Base-by-base conservation (phyloP, 2,797 vertebrate genomes). In the Borostomias antarcticus region DNA sequence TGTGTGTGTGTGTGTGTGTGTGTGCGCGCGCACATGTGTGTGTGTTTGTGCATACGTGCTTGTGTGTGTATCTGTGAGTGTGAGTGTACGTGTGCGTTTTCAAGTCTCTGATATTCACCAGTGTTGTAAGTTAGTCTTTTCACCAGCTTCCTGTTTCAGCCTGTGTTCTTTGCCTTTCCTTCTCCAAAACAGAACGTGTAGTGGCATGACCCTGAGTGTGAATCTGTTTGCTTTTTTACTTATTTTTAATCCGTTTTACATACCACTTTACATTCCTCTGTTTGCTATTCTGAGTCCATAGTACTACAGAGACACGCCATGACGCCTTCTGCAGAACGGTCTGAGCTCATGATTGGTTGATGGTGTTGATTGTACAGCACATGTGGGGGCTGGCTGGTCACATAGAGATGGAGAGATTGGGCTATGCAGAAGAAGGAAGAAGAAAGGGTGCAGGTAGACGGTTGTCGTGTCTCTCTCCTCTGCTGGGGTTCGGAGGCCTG, bases 141-240 rank as follows among this genome's bases (percentile, higher is more conserved):
- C 40, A 62, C 56, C 4, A 0, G 4, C 57, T 63, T 79, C 54
- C 72, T 68, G 72, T 50, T 57, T 75, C 17, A 1, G 32, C 56
- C 23, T 45, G 8, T 52, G 29, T 8, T 64, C 64, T 68, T 63
- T 68, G 67, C 35, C 64, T 43, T 64, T 69, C 19, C 7, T 61
- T 29, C 32, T 60, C n/a, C 33, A n/a, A 15, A 40, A 35, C 58
- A 19, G 8, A 73, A 70, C 80, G 56, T 76, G 85, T 56, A 53
- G 59, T 32, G 73, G 74, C 85, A 74, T 75, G 77, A 74, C 68
- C 66, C 58, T 29, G 58, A 66, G 68, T 69, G 68, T 67, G 59
- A 15, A 40, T 78, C 64, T 79, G 43, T 47, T 11, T 19, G 4
- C 21, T 59, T 82, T 75, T 81, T 0, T 45, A 17, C 26, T 54